Conservation (phyloP, 2,113 vertebrate species). For the Serinus canaria region DNA sequence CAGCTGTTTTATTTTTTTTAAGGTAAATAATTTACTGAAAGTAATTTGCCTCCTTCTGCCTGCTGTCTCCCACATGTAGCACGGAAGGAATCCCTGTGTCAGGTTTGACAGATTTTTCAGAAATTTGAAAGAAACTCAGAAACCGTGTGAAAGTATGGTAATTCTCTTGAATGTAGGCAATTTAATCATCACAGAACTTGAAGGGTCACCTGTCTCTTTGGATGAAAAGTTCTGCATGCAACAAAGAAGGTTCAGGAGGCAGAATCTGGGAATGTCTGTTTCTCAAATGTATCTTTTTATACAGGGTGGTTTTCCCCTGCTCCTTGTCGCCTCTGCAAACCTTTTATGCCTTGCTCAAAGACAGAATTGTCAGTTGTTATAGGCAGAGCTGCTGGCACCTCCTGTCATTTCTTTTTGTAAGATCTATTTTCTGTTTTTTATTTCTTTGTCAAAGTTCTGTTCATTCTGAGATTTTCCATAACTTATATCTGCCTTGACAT, state of each 20-base stretch:
- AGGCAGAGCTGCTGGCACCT: neutral
- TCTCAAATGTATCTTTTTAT: constrained; percentile 5
- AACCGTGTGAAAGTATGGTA: neutral
- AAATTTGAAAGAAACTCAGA: neutral
- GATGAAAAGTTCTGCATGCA: neutral
- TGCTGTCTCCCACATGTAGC: neutral
- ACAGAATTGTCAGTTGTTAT: neutral
- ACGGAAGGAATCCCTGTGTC: neutral
- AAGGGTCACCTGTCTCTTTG: neutral
- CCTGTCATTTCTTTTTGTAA: neutral
- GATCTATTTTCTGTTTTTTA: neutral
- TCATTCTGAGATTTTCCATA: neutral
- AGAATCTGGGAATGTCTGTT: neutral
- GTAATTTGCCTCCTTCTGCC: neutral
- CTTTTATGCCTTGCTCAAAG: neutral
- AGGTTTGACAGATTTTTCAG: neutral
- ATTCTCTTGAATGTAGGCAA: constrained; percentile 16
- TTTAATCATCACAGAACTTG: constrained; percentile 18
- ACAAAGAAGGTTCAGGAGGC: neutral
- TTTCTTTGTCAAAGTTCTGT: constrained; percentile 16
- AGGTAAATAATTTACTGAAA: neutral
- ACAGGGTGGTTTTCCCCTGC: neutral
- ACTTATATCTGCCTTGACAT: neutral
- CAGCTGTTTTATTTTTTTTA: neutral
- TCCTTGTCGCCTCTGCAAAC: neutral